phyloP scores from a whole-genome alignment of 2,113 vertebrate species.

The Chlorodrepanis virens region DNA sequence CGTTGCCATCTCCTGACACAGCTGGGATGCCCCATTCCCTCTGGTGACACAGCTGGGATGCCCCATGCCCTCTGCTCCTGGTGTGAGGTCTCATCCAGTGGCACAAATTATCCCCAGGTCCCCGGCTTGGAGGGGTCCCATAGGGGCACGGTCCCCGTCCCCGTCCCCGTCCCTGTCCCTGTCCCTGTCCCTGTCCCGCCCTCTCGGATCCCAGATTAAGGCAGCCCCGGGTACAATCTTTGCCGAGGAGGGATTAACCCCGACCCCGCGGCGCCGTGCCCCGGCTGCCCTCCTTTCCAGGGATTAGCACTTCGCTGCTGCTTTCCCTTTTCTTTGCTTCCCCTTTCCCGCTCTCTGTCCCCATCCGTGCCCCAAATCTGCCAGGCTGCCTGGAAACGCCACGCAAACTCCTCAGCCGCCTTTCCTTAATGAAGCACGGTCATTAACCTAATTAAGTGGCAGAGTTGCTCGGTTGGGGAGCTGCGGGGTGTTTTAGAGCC shows the following conservation, averaged over 20 bases:
- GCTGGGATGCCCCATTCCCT: neutral
- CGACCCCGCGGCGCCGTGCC: neutral
- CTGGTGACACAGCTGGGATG: neutral
- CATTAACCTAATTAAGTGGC: constrained; percentile 26
- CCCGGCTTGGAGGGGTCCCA: accelerated
- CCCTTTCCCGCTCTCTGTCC: neutral
- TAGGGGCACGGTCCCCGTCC: accelerated
- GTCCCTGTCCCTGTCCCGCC: accelerated
- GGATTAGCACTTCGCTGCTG: neutral
- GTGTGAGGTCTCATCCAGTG: accelerated
- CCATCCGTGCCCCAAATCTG: neutral
- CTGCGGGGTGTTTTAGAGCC: neutral
- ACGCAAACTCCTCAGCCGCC: neutral
- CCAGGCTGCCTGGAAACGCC: neutral
- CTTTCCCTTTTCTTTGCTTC: neutral
- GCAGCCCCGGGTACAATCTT: neutral
- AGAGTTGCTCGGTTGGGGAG: neutral
- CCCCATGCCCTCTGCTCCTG: accelerated
- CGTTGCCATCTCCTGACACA: neutral
- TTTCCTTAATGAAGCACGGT: neutral
- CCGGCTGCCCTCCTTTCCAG: neutral
- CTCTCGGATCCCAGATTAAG: neutral
- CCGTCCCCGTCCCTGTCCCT: accelerated
- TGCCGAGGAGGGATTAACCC: neutral
- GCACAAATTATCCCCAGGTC: neutral